phyloP scores from a whole-genome alignment of 92 coral and sea anemone genomes.

The Parazoanthus darwini region DNA sequence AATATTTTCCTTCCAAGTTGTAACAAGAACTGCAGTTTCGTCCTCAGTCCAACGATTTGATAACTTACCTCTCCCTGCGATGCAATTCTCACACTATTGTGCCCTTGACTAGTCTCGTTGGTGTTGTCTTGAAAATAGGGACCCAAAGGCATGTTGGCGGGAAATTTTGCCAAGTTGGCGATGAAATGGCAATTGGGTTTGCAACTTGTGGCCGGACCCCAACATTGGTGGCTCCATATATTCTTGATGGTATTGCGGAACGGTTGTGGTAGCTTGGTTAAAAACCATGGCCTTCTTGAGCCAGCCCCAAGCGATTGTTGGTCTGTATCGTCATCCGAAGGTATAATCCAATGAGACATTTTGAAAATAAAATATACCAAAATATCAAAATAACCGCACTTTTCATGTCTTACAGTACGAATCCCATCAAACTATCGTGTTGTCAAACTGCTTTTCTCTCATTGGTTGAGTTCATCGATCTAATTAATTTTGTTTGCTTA shows the following conservation, averaged over 20 bases:
- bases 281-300: conserved; percentile 6
- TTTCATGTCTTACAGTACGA: background rate
- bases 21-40: too few relatives aligned
- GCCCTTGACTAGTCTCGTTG: background rate
- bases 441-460: conserved; percentile 26
- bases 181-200: background rate
- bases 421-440: conserved; percentile 21
- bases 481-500: conserved; percentile 6
- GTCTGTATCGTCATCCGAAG: conserved; percentile 9
- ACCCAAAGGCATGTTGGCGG: background rate
- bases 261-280: conserved; percentile 24
- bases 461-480: conserved; percentile 20
- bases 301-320: conserved; percentile 9
- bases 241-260: background rate
- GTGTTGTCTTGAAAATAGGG: conserved; percentile 14
- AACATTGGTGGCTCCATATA: background rate
- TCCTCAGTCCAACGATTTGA: too few relatives aligned
- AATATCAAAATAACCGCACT: conserved; percentile 17
- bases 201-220: background rate
- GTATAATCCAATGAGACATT: conserved; percentile 5
- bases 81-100: too few relatives aligned
- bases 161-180: background rate
- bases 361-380: conserved; percentile 18
- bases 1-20: too few relatives aligned
- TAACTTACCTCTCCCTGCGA: too few relatives aligned